Conservation (phyloP, 2,888 invertebrate genomes). For the Stegana nigrithorax region DNA sequence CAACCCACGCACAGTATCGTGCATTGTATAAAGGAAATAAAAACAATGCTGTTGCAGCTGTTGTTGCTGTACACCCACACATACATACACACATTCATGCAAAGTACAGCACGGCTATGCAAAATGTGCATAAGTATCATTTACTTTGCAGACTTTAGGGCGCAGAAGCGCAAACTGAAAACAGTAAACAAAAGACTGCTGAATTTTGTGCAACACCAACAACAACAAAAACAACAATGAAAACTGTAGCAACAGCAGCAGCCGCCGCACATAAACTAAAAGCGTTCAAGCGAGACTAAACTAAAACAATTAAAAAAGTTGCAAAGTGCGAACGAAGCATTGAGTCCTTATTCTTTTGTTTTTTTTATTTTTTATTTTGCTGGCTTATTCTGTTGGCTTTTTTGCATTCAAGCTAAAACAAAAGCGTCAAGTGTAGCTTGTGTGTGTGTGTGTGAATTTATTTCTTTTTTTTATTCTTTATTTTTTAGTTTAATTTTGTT, state of each 20-base stretch:
- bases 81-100: neutral
- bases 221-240: neutral
- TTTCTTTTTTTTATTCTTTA: too few species aligned
- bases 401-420: too few species aligned
- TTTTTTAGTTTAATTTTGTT: too few species aligned
- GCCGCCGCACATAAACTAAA: neutral
- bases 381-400: too few species aligned
- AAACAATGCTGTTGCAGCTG: neutral
- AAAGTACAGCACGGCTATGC: neutral
- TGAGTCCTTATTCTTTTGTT: too few species aligned
- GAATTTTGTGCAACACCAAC: too few species aligned
- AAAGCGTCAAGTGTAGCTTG: neutral
- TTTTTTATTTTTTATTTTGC: too few species aligned
- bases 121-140: conserved; percentile 6
- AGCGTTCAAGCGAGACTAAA: conserved; percentile 3
- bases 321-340: too few species aligned
- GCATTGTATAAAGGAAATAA: too few species aligned
- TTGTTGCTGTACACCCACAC: neutral
- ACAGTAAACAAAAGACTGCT: neutral
- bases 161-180: neutral
- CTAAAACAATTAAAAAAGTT: conserved; percentile 6
- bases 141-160: conserved; percentile 11
- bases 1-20: too few species aligned
- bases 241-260: neutral
- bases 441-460: neutral